phyloP scores from a whole-genome alignment of 1,140 invertebrate genomes.

The Lethocerus indicus region DNA sequence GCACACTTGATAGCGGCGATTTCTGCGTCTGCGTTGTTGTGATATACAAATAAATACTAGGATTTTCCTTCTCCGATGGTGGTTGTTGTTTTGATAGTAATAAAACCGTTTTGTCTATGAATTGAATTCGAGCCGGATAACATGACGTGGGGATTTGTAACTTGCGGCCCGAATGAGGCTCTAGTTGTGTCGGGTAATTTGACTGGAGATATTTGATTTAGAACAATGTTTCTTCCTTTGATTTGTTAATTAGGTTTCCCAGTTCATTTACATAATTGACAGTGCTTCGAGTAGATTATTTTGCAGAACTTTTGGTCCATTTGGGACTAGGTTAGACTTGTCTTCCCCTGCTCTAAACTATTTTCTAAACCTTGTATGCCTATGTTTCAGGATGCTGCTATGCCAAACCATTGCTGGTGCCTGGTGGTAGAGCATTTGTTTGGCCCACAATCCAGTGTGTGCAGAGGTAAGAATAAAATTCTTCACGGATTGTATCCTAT shows the following conservation, averaged over 20 bases:
- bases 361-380: not conserved
- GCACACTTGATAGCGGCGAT: too few species aligned
- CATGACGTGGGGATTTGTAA: slow-evolving; percentile 89
- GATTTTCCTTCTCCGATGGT: too few species aligned
- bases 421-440: slow-evolving; percentile 90
- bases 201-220: too few species aligned
- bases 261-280: not conserved
- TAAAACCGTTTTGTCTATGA: too few species aligned
- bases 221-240: too few species aligned
- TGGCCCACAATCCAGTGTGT: slow-evolving; percentile 90
- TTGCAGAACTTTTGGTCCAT: not conserved
- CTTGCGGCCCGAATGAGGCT: slow-evolving; percentile 93
- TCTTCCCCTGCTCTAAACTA: not conserved
- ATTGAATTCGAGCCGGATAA: too few species aligned
- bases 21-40: too few species aligned
- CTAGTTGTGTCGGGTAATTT: slow-evolving; percentile 85
- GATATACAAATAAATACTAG: too few species aligned
- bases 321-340: not conserved
- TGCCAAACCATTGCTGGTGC: slow-evolving; percentile 75
- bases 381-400: slow-evolving; percentile 67
- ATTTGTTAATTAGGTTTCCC: not conserved
- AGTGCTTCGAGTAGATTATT: not conserved
- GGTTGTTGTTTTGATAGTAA: too few species aligned
- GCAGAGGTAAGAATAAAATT: slow-evolving; percentile 66
- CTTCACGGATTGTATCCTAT: too few species aligned